These are phyloP conservation scores for Engraulis encrasicolus DNA, from an alignment of 2,113 vertebrate genomes.

Conservation along the genomic window DNA sequence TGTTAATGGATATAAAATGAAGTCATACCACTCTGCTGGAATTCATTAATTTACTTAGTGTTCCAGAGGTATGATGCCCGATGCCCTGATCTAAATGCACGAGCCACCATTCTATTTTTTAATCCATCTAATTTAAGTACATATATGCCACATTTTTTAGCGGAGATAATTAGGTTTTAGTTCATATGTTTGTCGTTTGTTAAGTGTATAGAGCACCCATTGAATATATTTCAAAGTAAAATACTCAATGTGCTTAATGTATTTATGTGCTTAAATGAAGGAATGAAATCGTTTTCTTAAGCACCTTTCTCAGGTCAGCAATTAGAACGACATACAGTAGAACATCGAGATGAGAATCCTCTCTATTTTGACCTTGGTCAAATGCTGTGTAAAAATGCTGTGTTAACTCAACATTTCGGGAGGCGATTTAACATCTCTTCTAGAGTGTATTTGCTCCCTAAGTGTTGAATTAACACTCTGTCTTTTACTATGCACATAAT, in stretches of 20 bases:
- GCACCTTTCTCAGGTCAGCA: background rate
- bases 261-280: background rate
- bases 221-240: background rate
- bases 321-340: background rate
- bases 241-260: background rate
- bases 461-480: too few species aligned
- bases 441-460: too few species aligned
- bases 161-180: background rate
- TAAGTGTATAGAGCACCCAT: background rate
- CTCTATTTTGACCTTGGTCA: background rate
- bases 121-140: too few species aligned
- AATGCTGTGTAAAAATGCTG: too few species aligned
- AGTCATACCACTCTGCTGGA: conserved; percentile 63
- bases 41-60: conserved; percentile 66
- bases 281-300: background rate
- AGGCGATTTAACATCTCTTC: too few species aligned
- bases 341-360: background rate
- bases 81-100: conserved; percentile 36
- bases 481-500: too few species aligned
- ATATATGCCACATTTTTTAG: conserved; percentile 12
- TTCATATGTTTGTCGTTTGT: background rate
- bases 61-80: conserved; percentile 60
- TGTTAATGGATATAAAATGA: conserved; percentile 76
- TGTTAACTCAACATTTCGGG: too few species aligned
- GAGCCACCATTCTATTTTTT: conserved; percentile 6